These are phyloP conservation scores for Sceloporus tristichus DNA, from an alignment of 2,113 vertebrate species.

Conservation along the genomic window DNA sequence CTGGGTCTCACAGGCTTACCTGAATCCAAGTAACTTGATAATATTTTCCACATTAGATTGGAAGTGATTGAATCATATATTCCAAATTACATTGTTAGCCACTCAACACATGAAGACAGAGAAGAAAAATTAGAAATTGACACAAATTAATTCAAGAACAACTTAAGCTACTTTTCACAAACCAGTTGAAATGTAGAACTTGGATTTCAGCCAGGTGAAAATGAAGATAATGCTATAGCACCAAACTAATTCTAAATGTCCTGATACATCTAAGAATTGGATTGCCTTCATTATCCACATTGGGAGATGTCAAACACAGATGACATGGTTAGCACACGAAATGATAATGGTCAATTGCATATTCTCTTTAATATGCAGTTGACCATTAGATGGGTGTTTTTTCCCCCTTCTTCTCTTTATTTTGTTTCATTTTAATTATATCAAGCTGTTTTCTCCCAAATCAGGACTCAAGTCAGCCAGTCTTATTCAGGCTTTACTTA, in stretches of 20 bases:
- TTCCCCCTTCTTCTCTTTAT: too few species aligned
- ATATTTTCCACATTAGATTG: not conserved
- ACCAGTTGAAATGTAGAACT: not conserved
- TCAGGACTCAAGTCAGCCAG: too few species aligned
- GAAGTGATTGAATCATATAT: not conserved
- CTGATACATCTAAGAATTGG: not conserved
- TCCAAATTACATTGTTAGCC: not conserved
- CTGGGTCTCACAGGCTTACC: conserved; percentile 35
- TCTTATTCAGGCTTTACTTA: too few species aligned
- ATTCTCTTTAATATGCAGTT: too few species aligned
- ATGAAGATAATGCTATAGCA: not conserved
- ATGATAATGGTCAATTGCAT: too few species aligned
- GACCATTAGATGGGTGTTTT: too few species aligned
- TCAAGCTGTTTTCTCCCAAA: too few species aligned
- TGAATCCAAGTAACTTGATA: conserved; percentile 18
- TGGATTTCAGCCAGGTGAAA: not conserved
- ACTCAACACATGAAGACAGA: not conserved
- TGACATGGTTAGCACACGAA: not conserved
- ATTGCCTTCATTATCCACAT: not conserved
- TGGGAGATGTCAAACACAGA: not conserved
- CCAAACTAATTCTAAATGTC: not conserved
- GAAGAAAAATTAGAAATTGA: not conserved
- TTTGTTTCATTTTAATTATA: too few species aligned
- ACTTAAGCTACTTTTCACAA: conserved; percentile 2
- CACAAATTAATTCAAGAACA: conserved; percentile 28